These are phyloP conservation scores for Dolichomitus sp. DNA, from an alignment of 2,888 invertebrate genomes.

Conservation along the genomic window DNA sequence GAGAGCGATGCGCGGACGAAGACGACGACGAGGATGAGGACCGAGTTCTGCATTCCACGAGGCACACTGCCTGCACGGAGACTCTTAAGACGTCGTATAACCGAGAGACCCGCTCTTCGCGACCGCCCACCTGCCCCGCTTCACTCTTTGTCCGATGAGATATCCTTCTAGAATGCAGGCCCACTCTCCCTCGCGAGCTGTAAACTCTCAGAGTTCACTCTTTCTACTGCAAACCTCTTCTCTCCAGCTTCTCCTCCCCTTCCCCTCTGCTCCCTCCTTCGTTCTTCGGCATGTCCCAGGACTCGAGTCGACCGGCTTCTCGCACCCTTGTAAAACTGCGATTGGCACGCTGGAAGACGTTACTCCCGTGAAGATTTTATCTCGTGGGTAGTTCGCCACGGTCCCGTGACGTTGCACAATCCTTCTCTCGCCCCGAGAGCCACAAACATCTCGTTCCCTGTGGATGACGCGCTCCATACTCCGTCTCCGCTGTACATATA, in stretches of 20 bases:
- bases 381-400: slow-evolving; percentile 64
- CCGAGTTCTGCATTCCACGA: slow-evolving; percentile 52
- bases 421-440: slow-evolving; percentile 17
- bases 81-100: neutral
- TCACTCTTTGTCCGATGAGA: slow-evolving; percentile 57
- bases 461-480: slow-evolving; percentile 12
- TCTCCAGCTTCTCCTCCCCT: neutral
- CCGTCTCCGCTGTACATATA: neutral
- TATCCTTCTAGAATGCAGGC: slow-evolving; percentile 61
- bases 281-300: neutral
- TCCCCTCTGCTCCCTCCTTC: neutral
- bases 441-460: slow-evolving; percentile 24
- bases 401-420: slow-evolving; percentile 67
- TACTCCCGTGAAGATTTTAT: slow-evolving; percentile 64
- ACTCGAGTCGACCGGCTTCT: neutral
- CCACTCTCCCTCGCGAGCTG: slow-evolving; percentile 57
- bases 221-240: neutral
- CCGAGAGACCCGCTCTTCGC: slow-evolving; percentile 19
- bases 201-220: slow-evolving; percentile 47
- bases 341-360: slow-evolving; percentile 65
- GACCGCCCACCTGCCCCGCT: slow-evolving; percentile 61
- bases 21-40: slow-evolving; percentile 65
- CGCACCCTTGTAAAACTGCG: slow-evolving; percentile 61
- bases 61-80: slow-evolving; percentile 11
- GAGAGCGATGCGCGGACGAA: slow-evolving; percentile 43